Conservation (phyloP, 2,113 vertebrate species). For the Montifringilla adamsi region DNA sequence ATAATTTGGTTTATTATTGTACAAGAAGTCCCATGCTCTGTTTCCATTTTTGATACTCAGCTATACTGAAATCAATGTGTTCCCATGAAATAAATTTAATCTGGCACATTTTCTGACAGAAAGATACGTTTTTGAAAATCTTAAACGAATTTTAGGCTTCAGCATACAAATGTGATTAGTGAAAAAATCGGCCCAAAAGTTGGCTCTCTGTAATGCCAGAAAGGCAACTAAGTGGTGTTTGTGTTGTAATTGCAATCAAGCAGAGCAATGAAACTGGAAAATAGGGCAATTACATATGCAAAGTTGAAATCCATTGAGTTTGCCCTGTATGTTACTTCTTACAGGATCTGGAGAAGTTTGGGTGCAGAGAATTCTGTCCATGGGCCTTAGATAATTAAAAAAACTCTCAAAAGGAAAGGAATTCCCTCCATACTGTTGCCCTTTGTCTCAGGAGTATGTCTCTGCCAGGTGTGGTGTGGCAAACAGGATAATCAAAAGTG, state of each 20-base stretch:
- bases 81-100: neutral
- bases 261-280: neutral
- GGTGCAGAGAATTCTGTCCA: neutral
- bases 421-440: neutral
- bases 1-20: neutral
- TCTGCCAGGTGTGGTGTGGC: neutral
- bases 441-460: neutral
- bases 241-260: neutral
- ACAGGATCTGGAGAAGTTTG: neutral
- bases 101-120: conserved; percentile 8
- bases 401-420: neutral
- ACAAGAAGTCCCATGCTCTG: neutral
- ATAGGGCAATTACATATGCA: neutral
- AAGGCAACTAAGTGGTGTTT: neutral
- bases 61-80: conserved; percentile 16
- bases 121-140: neutral
- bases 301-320: neutral
- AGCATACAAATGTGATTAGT: neutral
- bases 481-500: neutral
- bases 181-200: neutral
- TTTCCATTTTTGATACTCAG: neutral
- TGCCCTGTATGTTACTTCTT: neutral
- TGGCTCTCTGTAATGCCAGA: neutral
- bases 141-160: neutral
- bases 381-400: neutral